A percentile compares a stretch with the other conserved stretches of the same genome.
Evolutionary conservation across 2,797 vertebrate genomes (phyloP).

Genomic region (Gymnocypris eckloni): DNA sequence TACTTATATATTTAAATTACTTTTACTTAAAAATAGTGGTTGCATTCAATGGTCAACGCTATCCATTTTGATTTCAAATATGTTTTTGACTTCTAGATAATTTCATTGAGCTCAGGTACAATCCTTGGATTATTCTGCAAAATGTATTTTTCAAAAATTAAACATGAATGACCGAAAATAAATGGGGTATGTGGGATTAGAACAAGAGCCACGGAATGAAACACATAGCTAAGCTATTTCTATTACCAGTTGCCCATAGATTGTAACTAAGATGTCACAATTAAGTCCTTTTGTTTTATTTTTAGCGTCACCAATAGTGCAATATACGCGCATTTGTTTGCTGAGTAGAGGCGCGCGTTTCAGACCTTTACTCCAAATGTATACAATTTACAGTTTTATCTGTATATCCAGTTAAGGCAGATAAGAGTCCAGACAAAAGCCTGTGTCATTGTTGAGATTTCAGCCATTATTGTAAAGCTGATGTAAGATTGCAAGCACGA

Average conservation of each 20-base stretch:
- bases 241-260: background rate
- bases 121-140: background rate
- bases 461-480: slow-evolving; percentile 17
- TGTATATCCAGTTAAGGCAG: background rate
- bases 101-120: background rate
- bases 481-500: slow-evolving; percentile 38
- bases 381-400: background rate
- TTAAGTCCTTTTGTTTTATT: background rate
- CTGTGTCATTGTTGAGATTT: background rate
- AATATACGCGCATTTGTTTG: background rate
- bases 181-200: background rate
- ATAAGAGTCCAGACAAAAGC: background rate
- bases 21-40: background rate
- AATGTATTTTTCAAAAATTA: background rate
- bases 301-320: background rate
- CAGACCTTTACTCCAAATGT: background rate
- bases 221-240: background rate
- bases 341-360: background rate
- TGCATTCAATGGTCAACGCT: background rate
- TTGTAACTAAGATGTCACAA: background rate
- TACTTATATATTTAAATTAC: background rate
- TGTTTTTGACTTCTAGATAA: background rate
- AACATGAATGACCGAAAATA: background rate
- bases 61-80: background rate
- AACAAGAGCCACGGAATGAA: background rate